Percentiles rank a stretch among this genome's conserved stretches.
These are phyloP conservation scores for Tyrannus savana DNA, from an alignment of 2,113 vertebrate species.

Conservation along the genomic window DNA sequence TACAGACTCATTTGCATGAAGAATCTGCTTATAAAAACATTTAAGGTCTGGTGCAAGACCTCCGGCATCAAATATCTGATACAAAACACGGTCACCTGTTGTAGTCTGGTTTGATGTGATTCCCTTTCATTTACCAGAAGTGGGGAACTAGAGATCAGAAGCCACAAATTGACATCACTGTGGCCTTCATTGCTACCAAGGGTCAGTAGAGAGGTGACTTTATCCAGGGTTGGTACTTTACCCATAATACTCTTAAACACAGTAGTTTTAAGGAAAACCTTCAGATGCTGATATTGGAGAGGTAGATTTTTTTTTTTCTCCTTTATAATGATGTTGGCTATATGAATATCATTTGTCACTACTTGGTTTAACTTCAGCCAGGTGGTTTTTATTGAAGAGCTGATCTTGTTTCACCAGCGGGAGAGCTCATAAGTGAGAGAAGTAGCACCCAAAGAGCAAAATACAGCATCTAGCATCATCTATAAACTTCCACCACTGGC, in stretches of 20 bases:
- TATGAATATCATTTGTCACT: conserved; percentile 1
- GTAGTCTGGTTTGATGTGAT: neutral
- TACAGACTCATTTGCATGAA: neutral
- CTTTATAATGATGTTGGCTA: neutral
- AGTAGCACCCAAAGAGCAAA: conserved; percentile 31
- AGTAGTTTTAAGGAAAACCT: neutral
- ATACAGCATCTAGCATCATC: neutral
- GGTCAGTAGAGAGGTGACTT: neutral
- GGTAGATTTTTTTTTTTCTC: neutral
- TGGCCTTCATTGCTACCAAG: neutral
- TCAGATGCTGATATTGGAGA: neutral
- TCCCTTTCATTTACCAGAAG: neutral
- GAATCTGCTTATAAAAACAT: neutral
- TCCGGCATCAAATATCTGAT: neutral
- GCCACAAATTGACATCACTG: neutral
- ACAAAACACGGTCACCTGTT: neutral
- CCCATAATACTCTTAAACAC: neutral
- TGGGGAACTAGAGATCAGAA: neutral
- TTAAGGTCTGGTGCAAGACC: neutral
- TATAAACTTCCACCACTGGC: neutral
- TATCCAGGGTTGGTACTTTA: neutral
- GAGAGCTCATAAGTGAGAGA: conserved; percentile 23
- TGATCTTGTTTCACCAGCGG: conserved; percentile 28
- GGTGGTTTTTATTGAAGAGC: conserved; percentile 36
- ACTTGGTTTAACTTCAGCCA: conserved; percentile 6